phyloP scores from a whole-genome alignment of 2,797 vertebrate species.

The Microctenopoma steveboyesi region DNA sequence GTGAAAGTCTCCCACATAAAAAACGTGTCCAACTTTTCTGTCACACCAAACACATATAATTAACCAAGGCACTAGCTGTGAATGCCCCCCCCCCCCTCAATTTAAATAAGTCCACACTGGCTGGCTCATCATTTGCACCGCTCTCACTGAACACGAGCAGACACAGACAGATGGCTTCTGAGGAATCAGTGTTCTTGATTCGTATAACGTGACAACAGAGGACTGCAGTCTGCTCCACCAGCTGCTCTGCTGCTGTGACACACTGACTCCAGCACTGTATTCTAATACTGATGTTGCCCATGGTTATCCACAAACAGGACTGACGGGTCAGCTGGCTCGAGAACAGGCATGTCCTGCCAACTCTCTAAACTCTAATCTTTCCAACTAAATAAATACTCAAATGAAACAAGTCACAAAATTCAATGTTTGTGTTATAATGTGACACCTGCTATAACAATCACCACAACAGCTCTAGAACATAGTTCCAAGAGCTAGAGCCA shows the following conservation, averaged over 20 bases:
- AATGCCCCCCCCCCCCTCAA: not conserved
- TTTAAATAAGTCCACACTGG: not conserved
- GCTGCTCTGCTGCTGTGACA: slow-evolving; percentile 36
- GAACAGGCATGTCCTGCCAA: not conserved
- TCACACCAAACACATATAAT: not conserved
- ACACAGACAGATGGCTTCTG: slow-evolving; percentile 60
- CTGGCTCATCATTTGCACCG: not conserved
- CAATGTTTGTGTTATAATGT: not conserved
- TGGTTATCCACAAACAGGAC: slow-evolving; percentile 9
- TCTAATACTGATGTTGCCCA: slow-evolving; percentile 2
- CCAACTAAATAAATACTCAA: too few relatives aligned
- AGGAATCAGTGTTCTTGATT: slow-evolving; percentile 54
- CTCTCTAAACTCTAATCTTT: not conserved
- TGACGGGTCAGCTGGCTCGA: not conserved
- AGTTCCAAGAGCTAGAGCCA: too few relatives aligned
- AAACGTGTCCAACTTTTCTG: not conserved
- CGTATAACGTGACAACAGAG: slow-evolving; percentile 47
- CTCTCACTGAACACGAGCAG: slow-evolving; percentile 6
- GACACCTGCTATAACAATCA: not conserved
- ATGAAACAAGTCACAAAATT: not conserved
- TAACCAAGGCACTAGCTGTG: not conserved
- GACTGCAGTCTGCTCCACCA: slow-evolving; percentile 37
- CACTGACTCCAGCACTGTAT: not conserved
- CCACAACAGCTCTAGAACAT: not conserved
- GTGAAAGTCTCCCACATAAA: not conserved